Base-by-base conservation (phyloP, 2,797 vertebrate genomes). In the Xerus rutilus region DNA sequence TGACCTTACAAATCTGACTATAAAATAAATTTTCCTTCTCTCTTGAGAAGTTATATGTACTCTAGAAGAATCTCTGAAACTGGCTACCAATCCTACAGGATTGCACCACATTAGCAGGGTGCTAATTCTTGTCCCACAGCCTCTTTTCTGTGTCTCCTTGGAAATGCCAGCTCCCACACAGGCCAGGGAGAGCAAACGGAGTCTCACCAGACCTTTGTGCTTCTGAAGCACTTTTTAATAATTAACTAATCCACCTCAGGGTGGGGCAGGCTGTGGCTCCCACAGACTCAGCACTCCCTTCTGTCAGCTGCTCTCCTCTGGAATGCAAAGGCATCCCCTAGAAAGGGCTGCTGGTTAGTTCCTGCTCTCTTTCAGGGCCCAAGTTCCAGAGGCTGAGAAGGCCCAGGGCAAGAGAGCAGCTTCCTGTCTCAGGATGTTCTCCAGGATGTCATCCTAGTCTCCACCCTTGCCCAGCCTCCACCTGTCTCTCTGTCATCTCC, bases 161-260 rank as follows among this genome's bases (percentile, higher is more conserved):
- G 93, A 93, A 92, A 95, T 20, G 89, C 72, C 92, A 59, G 76
- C 95, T 89, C 93, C 95, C 91, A 94, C 91, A 12, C 35, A 67
- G 39, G 54, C 90, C 81, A 2, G 57, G 69, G 76, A n/a, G 4
- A 81, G 93, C 79, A 23, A 52, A 3, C 10, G 77, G 81, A 87
- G 28, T 25, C 65, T n/a, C 67, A 81, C 74, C 94, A 93, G 90
- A 52, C 49, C 59, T 95, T 89, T 95, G 86, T 97, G 96, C 93
- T 89, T 79, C 89, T 3, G 15, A 87, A 87, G 89, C 94, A 81
- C 92, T 97, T 97, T 93, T 87, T 77, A 96, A 67, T 96, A 96
- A 96, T 96, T 87, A 96, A 96, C 91, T 93, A 64, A 95, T 95
- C 69, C 23, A 39, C 86, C 84, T 7, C 15, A 78, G 94, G 92